These are phyloP conservation scores for Heliconius himera DNA, from an alignment of 1,140 invertebrate species.

Conservation along the genomic window DNA sequence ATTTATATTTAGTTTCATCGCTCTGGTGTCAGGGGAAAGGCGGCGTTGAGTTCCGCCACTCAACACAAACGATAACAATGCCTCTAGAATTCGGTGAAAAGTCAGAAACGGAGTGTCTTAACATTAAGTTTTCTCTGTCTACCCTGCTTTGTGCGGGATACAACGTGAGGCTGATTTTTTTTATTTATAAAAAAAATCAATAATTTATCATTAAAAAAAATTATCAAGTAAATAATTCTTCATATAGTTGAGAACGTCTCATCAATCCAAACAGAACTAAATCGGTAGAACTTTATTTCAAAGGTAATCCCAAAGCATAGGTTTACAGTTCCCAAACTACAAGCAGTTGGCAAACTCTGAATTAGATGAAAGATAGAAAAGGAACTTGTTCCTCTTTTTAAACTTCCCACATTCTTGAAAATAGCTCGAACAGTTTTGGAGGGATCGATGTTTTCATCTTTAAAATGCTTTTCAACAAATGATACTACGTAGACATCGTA, in stretches of 20 bases:
- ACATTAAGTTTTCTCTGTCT: too few relatives aligned
- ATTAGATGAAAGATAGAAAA: constrained; percentile 33
- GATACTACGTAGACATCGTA: background rate
- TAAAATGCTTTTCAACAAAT: constrained; percentile 13
- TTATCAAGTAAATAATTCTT: background rate
- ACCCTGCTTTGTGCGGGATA: too few relatives aligned
- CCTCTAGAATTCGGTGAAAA: too few relatives aligned
- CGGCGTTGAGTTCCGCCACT: too few relatives aligned
- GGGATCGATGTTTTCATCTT: background rate
- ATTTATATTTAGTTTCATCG: too few relatives aligned
- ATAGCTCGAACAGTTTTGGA: constrained; percentile 11
- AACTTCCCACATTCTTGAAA: constrained; percentile 27
- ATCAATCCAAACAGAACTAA: constrained; percentile 20
- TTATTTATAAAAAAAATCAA: too few relatives aligned
- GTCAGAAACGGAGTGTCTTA: too few relatives aligned
- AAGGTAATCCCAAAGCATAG: constrained; percentile 36
- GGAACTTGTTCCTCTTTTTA: constrained; percentile 29
- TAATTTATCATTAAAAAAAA: too few relatives aligned
- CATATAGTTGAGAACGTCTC: background rate
- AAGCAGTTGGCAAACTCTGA: constrained; percentile 34
- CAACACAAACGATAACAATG: too few relatives aligned
- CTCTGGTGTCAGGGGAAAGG: too few relatives aligned
- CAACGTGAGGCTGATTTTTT: too few relatives aligned
- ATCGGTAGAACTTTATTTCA: constrained; percentile 35
- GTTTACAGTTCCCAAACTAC: constrained; percentile 36